phyloP scores from a whole-genome alignment of 2,113 vertebrate genomes.

The Pavo muticus region DNA sequence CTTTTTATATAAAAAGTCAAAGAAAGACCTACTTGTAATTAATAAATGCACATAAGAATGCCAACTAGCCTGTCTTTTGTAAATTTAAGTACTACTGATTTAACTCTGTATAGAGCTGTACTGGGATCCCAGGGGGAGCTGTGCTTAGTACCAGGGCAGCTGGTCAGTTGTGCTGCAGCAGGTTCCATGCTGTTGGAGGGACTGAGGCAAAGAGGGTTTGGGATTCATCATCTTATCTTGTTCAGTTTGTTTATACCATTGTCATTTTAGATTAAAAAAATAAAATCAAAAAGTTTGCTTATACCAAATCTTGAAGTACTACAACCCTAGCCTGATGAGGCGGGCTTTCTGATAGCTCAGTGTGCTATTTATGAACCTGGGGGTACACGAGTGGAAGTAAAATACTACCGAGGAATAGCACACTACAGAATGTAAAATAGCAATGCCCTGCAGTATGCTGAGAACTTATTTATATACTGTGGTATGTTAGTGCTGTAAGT shows the following conservation, averaged over 20 bases:
- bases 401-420: not conserved
- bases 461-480: not conserved
- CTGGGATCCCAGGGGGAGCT: not conserved
- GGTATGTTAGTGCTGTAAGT: not conserved
- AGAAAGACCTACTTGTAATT: constrained; percentile 57
- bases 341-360: not conserved
- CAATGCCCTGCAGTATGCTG: not conserved
- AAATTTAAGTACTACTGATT: constrained; percentile 35
- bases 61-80: constrained; percentile 64
- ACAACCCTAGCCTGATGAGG: not conserved
- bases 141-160: not conserved
- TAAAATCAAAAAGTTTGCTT: constrained; percentile 24
- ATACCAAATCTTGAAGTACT: constrained; percentile 62
- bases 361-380: not conserved
- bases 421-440: not conserved
- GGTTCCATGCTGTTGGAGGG: not conserved
- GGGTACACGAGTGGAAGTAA: not conserved
- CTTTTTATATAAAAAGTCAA: constrained; percentile 48
- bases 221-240: not conserved
- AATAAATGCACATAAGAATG: constrained; percentile 66
- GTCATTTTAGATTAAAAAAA: constrained; percentile 7
- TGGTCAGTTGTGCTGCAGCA: not conserved
- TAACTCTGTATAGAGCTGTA: not conserved
- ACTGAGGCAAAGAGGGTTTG: not conserved
- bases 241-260: not conserved